Percentiles rank a stretch among this genome's conserved stretches.
phyloP scores from a whole-genome alignment of 2,888 invertebrate species.

The Tetranychus piercei region DNA sequence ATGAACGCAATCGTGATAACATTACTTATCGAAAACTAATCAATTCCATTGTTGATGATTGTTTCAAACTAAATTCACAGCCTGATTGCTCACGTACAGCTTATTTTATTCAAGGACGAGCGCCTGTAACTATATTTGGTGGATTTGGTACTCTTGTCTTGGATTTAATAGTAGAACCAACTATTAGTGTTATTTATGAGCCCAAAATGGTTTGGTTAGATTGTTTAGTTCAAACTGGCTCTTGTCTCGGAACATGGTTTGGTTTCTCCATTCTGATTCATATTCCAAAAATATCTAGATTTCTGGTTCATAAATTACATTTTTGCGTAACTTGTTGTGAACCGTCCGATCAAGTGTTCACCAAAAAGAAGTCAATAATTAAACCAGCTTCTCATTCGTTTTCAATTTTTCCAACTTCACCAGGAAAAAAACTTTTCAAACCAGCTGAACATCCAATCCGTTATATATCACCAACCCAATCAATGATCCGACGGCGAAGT shows the following conservation, averaged over 20 bases:
- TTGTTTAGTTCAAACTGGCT: neutral
- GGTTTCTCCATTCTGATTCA: neutral
- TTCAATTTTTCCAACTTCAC: too few species aligned
- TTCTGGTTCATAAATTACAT: neutral
- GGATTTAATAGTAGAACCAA: neutral
- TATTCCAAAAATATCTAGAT: neutral
- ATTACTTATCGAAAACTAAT: neutral
- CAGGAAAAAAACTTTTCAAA: too few species aligned
- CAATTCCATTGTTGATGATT: neutral
- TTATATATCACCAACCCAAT: too few species aligned
- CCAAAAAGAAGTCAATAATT: too few species aligned
- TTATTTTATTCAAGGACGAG: neutral
- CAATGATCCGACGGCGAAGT: too few species aligned
- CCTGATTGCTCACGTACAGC: neutral
- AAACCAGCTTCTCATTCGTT: too few species aligned
- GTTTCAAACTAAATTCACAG: neutral
- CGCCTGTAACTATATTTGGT: neutral
- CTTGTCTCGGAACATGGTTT: neutral
- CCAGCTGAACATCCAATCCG: too few species aligned
- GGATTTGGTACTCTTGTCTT: neutral
- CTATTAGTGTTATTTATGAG: neutral
- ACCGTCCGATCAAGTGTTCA: too few species aligned
- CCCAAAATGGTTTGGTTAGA: neutral
- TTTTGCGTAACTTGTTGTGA: too few species aligned
- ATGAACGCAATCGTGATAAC: neutral